phyloP scores from a whole-genome alignment of 2,888 invertebrate species.

The Quadriops clusia region DNA sequence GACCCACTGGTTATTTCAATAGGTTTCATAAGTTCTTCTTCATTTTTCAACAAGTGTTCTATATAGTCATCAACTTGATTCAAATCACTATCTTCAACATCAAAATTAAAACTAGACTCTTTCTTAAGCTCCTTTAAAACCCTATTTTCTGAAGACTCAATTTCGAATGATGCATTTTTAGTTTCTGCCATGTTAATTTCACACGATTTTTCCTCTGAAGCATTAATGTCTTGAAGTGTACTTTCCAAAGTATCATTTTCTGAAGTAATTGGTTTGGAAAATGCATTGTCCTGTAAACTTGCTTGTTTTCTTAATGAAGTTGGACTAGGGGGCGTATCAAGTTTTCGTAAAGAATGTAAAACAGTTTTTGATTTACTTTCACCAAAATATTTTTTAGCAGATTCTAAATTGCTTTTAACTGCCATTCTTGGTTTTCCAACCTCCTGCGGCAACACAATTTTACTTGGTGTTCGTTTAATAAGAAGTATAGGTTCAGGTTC shows the following conservation, averaged over 20 bases:
- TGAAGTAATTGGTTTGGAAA: too few relatives aligned
- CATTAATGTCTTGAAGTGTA: too few relatives aligned
- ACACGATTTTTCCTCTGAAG: too few relatives aligned
- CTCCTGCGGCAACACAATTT: constrained; percentile 33
- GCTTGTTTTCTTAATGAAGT: constrained; percentile 21
- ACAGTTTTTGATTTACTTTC: constrained; percentile 22
- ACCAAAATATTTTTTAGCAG: constrained; percentile 35
- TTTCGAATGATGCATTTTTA: constrained; percentile 5
- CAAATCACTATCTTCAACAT: constrained; percentile 32
- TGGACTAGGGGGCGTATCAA: constrained; percentile 17
- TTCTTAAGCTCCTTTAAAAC: constrained; percentile 11
- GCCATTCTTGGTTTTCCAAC: constrained; percentile 34
- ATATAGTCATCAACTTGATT: constrained; percentile 34
- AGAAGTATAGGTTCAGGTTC: constrained; percentile 32
- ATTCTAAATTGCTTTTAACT: constrained; percentile 26
- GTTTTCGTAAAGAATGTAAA: constrained; percentile 10
- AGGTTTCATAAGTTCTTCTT: constrained; percentile 34
- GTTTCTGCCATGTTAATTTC: constrained; percentile 8
- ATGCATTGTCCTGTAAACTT: constrained; percentile 29
- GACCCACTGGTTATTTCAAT: constrained; percentile 21
- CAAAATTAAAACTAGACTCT: constrained; percentile 31
- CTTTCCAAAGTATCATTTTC: too few relatives aligned
- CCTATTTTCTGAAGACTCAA: constrained; percentile 3
- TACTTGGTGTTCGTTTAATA: constrained; percentile 36
- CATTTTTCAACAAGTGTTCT: constrained; percentile 32